These are phyloP conservation scores for Sinhomidia bicolor DNA, from an alignment of 2,888 invertebrate genomes.

Conservation along the genomic window DNA sequence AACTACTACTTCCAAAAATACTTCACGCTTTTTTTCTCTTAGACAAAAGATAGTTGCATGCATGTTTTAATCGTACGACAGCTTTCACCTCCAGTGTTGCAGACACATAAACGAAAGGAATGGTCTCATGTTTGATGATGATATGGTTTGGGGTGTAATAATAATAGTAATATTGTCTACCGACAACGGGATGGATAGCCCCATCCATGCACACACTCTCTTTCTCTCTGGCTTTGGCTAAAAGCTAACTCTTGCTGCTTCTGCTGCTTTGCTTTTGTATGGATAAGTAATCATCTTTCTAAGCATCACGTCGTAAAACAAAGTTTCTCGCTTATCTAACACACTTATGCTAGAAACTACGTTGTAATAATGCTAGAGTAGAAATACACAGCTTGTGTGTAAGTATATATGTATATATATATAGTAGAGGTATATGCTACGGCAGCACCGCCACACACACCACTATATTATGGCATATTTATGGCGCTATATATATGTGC, in stretches of 20 bases:
- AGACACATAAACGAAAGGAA: slow-evolving; percentile 13
- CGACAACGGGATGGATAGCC: slow-evolving; percentile 29
- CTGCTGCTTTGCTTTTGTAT: slow-evolving; percentile 8
- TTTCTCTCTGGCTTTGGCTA: too few relatives aligned
- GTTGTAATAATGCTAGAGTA: neutral
- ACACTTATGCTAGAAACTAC: slow-evolving; percentile 35
- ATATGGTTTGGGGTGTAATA: slow-evolving; percentile 23
- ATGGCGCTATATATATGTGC: neutral
- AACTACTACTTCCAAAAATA: too few relatives aligned
- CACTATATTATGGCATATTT: slow-evolving; percentile 4
- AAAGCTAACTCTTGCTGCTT: neutral
- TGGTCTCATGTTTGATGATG: slow-evolving; percentile 54
- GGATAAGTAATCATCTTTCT: slow-evolving; percentile 63
- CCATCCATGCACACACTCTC: slow-evolving; percentile 15
- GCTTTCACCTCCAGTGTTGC: slow-evolving; percentile 41
- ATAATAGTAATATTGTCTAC: slow-evolving; percentile 45
- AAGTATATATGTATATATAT: neutral
- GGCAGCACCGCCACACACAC: too few relatives aligned
- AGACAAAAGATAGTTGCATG: slow-evolving; percentile 27
- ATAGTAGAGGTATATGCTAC: neutral
- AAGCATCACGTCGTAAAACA: slow-evolving; percentile 64
- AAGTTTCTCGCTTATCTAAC: slow-evolving; percentile 63
- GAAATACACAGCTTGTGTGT: neutral
- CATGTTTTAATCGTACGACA: slow-evolving; percentile 25
- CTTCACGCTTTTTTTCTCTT: neutral